A percentile compares a stretch with the other conserved stretches of the same genome.
These are phyloP conservation scores for Morpho deidamia DNA, from an alignment of 2,888 invertebrate genomes.

Conservation along the genomic window DNA sequence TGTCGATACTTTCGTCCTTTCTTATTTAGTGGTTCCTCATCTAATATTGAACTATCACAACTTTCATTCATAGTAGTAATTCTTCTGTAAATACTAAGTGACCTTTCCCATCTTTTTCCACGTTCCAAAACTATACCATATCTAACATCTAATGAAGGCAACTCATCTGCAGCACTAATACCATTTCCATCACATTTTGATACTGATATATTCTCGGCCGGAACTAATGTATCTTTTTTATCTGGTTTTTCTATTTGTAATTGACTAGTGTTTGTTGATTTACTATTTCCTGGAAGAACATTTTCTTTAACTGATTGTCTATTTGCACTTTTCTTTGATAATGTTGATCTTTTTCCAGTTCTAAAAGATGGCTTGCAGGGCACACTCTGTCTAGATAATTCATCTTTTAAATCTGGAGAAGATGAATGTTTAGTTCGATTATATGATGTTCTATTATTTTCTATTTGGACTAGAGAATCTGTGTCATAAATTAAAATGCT, in stretches of 20 bases:
- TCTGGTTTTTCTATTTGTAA: too few species aligned
- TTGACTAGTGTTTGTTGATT: too few species aligned
- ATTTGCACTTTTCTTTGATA: not conserved
- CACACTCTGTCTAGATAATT: not conserved
- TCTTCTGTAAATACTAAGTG: slow-evolving; percentile 78
- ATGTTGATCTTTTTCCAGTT: not conserved
- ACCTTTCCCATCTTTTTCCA: slow-evolving; percentile 84
- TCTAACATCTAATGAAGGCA: slow-evolving; percentile 33
- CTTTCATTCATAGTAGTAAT: slow-evolving; percentile 61
- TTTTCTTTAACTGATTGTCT: not conserved
- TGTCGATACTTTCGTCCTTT: slow-evolving; percentile 77
- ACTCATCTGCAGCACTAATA: slow-evolving; percentile 17
- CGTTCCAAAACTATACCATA: slow-evolving; percentile 74
- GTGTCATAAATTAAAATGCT: not conserved
- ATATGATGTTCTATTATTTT: not conserved
- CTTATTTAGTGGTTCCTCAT: slow-evolving; percentile 50
- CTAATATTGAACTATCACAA: slow-evolving; percentile 56
- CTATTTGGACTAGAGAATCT: not conserved
- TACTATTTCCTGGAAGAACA: not conserved
- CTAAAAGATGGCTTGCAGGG: not conserved
- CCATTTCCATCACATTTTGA: not conserved
- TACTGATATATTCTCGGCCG: not conserved
- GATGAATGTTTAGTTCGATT: not conserved
- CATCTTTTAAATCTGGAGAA: not conserved
- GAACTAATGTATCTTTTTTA: too few species aligned